These are phyloP conservation scores for Pasiphila rectangulata DNA, from an alignment of 2,888 invertebrate species.

Conservation along the genomic window DNA sequence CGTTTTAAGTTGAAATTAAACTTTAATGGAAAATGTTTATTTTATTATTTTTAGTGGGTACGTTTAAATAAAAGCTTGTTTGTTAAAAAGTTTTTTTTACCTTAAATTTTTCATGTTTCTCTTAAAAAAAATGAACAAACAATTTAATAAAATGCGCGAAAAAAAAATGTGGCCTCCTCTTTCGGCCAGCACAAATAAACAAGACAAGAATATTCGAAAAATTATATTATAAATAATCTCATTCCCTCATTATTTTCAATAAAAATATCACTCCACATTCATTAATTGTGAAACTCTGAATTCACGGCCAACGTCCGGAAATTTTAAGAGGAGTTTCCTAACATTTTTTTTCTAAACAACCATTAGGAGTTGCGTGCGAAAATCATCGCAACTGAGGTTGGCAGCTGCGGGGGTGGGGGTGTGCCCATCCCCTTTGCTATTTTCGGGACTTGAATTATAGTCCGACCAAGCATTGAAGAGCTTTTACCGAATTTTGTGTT, in stretches of 20 bases:
- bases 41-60: too few species aligned
- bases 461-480: slow-evolving; percentile 76
- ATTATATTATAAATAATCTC: background rate
- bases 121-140: too few species aligned
- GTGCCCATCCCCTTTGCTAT: slow-evolving; percentile 65
- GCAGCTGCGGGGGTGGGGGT: slow-evolving; percentile 41
- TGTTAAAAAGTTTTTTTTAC: too few species aligned
- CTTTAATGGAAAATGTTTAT: too few species aligned
- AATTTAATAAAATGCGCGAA: too few species aligned
- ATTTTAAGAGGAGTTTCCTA: slow-evolving; percentile 46
- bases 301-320: slow-evolving; percentile 35
- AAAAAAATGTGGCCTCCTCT: too few species aligned
- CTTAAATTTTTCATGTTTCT: too few species aligned
- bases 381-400: slow-evolving; percentile 64
- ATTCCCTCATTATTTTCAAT: slow-evolving; percentile 23
- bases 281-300: slow-evolving; percentile 31
- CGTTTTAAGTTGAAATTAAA: too few species aligned
- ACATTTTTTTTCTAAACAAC: slow-evolving; percentile 61
- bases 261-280: slow-evolving; percentile 16
- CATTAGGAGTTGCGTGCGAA: slow-evolving; percentile 62
- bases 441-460: slow-evolving; percentile 77
- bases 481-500: slow-evolving; percentile 76
- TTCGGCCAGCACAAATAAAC: background rate
- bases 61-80: too few species aligned
- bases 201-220: background rate